A percentile compares a stretch with the other conserved stretches of the same genome.
These are phyloP conservation scores for Dolomedes plantarius DNA, from an alignment of 2,888 invertebrate genomes.

Conservation along the genomic window DNA sequence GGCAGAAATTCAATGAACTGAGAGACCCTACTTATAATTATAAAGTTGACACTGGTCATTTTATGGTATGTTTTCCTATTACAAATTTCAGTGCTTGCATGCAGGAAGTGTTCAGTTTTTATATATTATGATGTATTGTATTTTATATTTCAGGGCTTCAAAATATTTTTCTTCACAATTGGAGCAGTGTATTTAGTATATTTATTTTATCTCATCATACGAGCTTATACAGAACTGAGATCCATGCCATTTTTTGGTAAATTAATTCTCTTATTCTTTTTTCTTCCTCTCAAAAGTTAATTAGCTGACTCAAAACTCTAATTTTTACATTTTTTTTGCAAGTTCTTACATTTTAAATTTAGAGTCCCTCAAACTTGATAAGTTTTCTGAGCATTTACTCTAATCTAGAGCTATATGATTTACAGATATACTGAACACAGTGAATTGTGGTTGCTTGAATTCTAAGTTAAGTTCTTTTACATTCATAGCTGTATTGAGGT, in stretches of 20 bases:
- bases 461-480: too few species aligned
- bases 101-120: neutral
- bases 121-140: neutral
- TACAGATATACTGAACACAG: too few species aligned
- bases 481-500: too few species aligned
- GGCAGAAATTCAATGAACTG: slow-evolving; percentile 92
- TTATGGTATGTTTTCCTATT: slow-evolving; percentile 82
- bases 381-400: too few species aligned
- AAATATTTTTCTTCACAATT: slow-evolving; percentile 91
- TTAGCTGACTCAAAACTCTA: too few species aligned
- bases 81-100: too few species aligned
- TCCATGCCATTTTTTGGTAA: slow-evolving; percentile 99
- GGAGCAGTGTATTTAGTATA: slow-evolving; percentile 90
- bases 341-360: too few species aligned
- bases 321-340: too few species aligned
- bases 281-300: neutral
- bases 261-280: slow-evolving; percentile 75
- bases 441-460: too few species aligned
- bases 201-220: slow-evolving; percentile 87
- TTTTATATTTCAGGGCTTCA: slow-evolving; percentile 83
- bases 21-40: slow-evolving; percentile 96
- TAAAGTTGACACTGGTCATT: slow-evolving; percentile 87
- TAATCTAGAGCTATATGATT: too few species aligned
- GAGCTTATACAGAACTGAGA: slow-evolving; percentile 94
- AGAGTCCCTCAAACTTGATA: too few species aligned